A percentile compares a stretch with the other conserved stretches of the same genome.
Conservation (phyloP, 2,113 vertebrate genomes). For the Chaetorhynchus papuensis region DNA sequence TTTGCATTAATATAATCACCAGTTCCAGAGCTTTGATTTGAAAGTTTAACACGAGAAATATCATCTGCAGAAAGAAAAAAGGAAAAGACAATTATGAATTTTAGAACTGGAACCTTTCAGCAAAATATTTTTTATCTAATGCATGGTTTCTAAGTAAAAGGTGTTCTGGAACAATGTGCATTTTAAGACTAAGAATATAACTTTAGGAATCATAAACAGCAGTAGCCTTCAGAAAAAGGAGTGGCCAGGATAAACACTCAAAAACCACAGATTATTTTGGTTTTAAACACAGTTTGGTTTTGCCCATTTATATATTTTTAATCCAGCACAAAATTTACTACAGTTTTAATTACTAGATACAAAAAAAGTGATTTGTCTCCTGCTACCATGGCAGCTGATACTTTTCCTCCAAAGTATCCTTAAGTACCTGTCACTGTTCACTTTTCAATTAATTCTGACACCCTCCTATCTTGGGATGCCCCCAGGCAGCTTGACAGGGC, state of each 20-base stretch:
- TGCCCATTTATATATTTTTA: not conserved
- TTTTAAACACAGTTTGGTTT: not conserved
- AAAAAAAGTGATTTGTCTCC: not conserved
- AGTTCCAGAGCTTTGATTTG: slow-evolving; percentile 68
- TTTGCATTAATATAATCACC: slow-evolving; percentile 97
- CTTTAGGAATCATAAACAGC: not conserved
- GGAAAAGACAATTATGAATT: not conserved
- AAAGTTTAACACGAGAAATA: slow-evolving; percentile 90
- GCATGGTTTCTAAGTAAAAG: not conserved
- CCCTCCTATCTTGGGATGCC: not conserved
- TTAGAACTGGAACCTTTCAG: not conserved
- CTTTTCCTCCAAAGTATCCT: not conserved
- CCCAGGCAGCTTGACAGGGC: not conserved
- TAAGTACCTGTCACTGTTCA: not conserved
- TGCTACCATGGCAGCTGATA: not conserved
- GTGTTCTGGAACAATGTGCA: not conserved
- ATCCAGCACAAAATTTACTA: not conserved
- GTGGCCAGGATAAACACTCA: not conserved
- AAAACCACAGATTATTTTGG: not conserved
- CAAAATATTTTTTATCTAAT: not conserved
- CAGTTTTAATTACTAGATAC: not conserved
- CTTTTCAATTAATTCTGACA: not conserved
- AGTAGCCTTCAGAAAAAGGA: not conserved
- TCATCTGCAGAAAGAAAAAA: slow-evolving; percentile 79
- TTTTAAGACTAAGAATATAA: not conserved